phyloP scores from a whole-genome alignment of 2,888 invertebrate genomes.

The Lithophane leautieri region DNA sequence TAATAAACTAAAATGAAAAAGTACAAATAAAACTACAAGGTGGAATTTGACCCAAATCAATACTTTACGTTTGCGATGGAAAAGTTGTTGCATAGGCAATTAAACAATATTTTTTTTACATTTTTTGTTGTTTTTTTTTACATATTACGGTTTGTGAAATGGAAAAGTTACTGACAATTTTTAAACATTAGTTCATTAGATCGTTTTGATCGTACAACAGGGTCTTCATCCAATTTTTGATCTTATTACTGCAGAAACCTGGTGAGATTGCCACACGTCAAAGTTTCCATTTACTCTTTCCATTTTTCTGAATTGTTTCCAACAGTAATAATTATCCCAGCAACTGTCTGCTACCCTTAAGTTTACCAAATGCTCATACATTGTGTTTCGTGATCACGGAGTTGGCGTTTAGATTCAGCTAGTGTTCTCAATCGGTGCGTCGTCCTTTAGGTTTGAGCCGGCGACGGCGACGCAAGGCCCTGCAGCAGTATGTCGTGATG shows the following conservation, averaged over 20 bases:
- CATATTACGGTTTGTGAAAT: conserved; percentile 4
- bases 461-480: no score
- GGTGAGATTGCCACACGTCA: conserved; percentile 1
- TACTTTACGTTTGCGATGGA: conserved; percentile 70
- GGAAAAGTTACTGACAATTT: conserved; percentile 2
- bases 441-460: not conserved
- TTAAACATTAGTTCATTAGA: not conserved
- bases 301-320: conserved; percentile 23
- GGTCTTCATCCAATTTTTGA: conserved; percentile 14
- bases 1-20: conserved; percentile 49
- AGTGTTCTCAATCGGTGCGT: not conserved
- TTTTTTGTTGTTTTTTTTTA: conserved; percentile 16
- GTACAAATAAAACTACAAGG: conserved; percentile 65
- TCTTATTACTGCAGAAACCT: conserved; percentile 44
- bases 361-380: conserved; percentile 31
- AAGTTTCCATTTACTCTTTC: conserved; percentile 15
- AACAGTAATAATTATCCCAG: conserved; percentile 25
- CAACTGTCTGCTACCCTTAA: conserved; percentile 4
- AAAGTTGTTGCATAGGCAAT: conserved; percentile 17
- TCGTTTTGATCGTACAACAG: conserved; percentile 14
- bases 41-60: conserved; percentile 87
- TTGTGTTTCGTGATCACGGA: not conserved
- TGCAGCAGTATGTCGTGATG: not conserved
- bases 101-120: not conserved
- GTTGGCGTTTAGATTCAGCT: not conserved